These are phyloP conservation scores for Cephalotes varians DNA, from an alignment of 2,888 invertebrate species.

Conservation along the genomic window DNA sequence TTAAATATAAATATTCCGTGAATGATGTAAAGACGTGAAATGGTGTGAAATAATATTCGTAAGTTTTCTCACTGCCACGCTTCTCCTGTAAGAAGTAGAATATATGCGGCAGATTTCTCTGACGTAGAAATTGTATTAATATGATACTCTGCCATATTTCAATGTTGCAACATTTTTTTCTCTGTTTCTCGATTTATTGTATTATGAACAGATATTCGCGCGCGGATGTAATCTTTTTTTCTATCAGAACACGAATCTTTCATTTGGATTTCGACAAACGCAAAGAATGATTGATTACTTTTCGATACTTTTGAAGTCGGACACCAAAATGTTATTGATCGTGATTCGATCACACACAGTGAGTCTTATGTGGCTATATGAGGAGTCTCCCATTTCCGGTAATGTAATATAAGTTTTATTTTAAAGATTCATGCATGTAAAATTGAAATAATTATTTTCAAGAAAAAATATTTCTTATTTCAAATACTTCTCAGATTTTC, in stretches of 20 bases:
- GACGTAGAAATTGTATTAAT: slow-evolving; percentile 47
- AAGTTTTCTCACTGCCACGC: slow-evolving; percentile 19
- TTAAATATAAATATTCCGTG: slow-evolving; percentile 2
- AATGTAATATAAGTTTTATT: not conserved
- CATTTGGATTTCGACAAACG: slow-evolving; percentile 40
- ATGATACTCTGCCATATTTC: slow-evolving; percentile 29
- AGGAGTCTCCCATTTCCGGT: not conserved
- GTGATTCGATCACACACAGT: slow-evolving; percentile 1
- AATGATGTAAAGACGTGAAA: slow-evolving; percentile 5
- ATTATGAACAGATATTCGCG: too few species aligned
- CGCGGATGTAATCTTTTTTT: slow-evolving; percentile 23
- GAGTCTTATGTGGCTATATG: not conserved
- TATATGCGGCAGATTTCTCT: slow-evolving; percentile 38
- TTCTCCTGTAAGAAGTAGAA: slow-evolving; percentile 3
- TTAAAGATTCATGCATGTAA: not conserved
- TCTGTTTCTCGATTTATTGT: not conserved
- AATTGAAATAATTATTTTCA: not conserved
- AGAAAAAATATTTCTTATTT: not conserved
- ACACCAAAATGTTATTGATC: slow-evolving; percentile 39
- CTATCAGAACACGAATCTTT: slow-evolving; percentile 28
- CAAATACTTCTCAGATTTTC: not conserved
- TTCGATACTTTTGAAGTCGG: slow-evolving; percentile 29
- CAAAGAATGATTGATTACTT: slow-evolving; percentile 49
- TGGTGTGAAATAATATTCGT: slow-evolving; percentile 22
- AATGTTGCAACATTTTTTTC: slow-evolving; percentile 22